A percentile compares a stretch with the other conserved stretches of the same genome.
Conservation (phyloP, 2,113 vertebrate species). For the Petaurus breviceps region DNA sequence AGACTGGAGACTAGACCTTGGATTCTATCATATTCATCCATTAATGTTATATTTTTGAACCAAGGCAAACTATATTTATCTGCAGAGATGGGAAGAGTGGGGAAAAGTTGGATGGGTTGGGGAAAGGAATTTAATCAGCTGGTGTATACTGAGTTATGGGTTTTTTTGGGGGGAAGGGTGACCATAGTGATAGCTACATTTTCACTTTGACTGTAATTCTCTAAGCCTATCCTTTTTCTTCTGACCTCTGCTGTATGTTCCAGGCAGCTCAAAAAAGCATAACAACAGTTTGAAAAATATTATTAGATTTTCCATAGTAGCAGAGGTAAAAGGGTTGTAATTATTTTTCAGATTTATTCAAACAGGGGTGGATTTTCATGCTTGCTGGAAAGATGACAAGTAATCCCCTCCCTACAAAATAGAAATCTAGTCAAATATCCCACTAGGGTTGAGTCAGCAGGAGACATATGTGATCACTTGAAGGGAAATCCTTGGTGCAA, state of each 20-base stretch:
- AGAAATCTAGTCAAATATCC: slow-evolving; percentile 32
- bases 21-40: slow-evolving; percentile 20
- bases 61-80: background rate
- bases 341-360: slow-evolving; percentile 49
- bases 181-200: slow-evolving; percentile 55
- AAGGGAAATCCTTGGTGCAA: slow-evolving; percentile 10
- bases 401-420: slow-evolving; percentile 1
- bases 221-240: slow-evolving; percentile 22
- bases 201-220: slow-evolving; percentile 36
- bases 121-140: background rate
- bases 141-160: background rate
- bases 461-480: slow-evolving; percentile 1
- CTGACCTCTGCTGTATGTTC: slow-evolving; percentile 26
- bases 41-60: slow-evolving; percentile 54
- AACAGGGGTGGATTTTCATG: slow-evolving; percentile 23
- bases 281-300: background rate
- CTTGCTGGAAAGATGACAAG: slow-evolving; percentile 5
- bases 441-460: slow-evolving; percentile 7
- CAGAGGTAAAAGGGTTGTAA: slow-evolving; percentile 44
- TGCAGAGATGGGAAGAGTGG: slow-evolving; percentile 23
- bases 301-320: slow-evolving; percentile 10
- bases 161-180: background rate
- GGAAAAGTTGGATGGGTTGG: background rate
- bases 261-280: background rate
- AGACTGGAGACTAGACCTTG: slow-evolving; percentile 35